Base-by-base conservation (phyloP, 2,113 vertebrate species). In the Cairina moschata region DNA sequence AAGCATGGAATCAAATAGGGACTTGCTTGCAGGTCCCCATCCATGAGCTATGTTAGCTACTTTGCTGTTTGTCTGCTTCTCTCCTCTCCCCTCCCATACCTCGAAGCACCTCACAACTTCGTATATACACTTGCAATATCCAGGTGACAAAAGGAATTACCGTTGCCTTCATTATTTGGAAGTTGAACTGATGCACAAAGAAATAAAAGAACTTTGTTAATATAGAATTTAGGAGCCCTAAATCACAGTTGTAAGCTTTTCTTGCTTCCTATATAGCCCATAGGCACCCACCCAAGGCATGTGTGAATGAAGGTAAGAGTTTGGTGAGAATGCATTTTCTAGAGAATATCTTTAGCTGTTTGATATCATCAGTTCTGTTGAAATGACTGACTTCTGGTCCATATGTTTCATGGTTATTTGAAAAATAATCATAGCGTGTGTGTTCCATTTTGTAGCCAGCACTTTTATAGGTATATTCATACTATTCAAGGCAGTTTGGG, bases 1-100 rank as follows among this genome's bases (percentile, higher is more conserved):
- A 54, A 87, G 29, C n/a, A n/a, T 73, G 21, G 54, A 71, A 85
- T 96, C 62, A 94, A 85, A 91, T 2, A 90, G 48, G 40, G 74
- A 76, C 78, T 92, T 83, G 22, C 14, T 60, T 48, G 62, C 44
- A 59, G 17, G 74, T 88, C 36, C 18, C 34, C 50, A 14, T 36
- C 46, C 48, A 23, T 5, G 0, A 74, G 90, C 77, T 86, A 58
- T 60, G 34, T 87, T 80, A 42, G 28, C 62, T 67, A n/a, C 7
- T 0, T 42, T 69, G n/a, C 32, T 69, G 29, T 62, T 79, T 82
- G 32, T 79, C 2, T 0, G 68, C 17, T 63, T 81, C 32, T 74
- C 10, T 75, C 36, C 52, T 17, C 15, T 83, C 83, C 7, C 16
- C 8, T 60, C 26, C 15, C 0, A 0, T 25, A 59, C 25, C n/a